phyloP scores from a whole-genome alignment of 1,140 invertebrate genomes.

The Trachelipus rathkii region DNA sequence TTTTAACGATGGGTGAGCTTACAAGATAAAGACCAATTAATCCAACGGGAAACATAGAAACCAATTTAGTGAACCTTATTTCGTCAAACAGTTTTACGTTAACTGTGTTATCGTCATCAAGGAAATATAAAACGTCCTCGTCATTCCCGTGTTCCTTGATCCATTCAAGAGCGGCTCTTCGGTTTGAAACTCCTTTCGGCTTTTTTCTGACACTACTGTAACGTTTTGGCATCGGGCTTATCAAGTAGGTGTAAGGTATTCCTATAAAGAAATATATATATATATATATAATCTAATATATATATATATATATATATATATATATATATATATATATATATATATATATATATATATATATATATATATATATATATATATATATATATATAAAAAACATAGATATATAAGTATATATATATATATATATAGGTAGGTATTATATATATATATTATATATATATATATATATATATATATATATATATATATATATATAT shows the following conservation, averaged over 20 bases:
- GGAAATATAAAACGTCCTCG: conserved; percentile 60
- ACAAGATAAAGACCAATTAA: conserved; percentile 62
- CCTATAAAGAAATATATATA: too few species aligned
- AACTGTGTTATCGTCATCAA: conserved; percentile 67
- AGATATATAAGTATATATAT: too few species aligned
- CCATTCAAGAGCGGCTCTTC: conserved; percentile 61
- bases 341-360: too few species aligned
- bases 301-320: too few species aligned
- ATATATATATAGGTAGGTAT: too few species aligned
- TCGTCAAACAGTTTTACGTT: conserved; percentile 71
- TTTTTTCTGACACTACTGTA: conserved; percentile 48
- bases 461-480: too few species aligned
- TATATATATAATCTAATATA: too few species aligned
- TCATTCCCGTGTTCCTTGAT: conserved; percentile 48
- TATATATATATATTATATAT: too few species aligned
- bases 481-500: too few species aligned
- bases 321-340: too few species aligned
- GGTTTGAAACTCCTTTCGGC: conserved; percentile 61
- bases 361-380: too few species aligned
- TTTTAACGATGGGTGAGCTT: conserved; percentile 59
- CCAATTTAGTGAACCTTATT: conserved; percentile 67
- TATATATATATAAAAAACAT: too few species aligned
- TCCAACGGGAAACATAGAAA: conserved; percentile 77
- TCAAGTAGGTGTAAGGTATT: conserved; percentile 66
- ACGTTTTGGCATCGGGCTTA: conserved; percentile 57